Percentiles rank a stretch among this genome's conserved stretches.
Evolutionary conservation across 2,113 vertebrate genomes (phyloP).

Genomic region (Origma solitaria): DNA sequence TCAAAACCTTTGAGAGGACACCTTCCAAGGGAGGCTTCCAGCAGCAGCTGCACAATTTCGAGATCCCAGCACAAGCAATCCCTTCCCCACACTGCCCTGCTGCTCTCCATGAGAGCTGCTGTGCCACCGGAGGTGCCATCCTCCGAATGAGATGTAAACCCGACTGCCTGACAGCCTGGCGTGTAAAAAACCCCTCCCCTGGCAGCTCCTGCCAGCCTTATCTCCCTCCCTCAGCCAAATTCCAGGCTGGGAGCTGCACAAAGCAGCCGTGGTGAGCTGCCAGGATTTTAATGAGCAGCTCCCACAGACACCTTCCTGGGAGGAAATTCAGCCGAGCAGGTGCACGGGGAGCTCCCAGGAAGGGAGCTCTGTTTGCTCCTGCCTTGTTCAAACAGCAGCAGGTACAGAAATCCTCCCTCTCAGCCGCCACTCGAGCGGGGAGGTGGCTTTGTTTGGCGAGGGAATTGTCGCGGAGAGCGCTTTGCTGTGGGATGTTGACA

Average conservation of each 20-base stretch:
- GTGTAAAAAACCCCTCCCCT: not conserved
- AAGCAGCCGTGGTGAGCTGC: constrained; percentile 12
- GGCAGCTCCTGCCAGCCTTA: not conserved
- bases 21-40: not conserved
- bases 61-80: not conserved
- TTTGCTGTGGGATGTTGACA: constrained; percentile 26
- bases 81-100: not conserved
- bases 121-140: not conserved
- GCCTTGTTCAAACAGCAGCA: constrained; percentile 41
- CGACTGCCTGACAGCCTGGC: not conserved
- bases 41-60: not conserved
- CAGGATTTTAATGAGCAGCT: constrained; percentile 29
- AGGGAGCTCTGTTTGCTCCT: not conserved
- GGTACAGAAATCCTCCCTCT: not conserved
- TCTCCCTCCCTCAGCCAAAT: constrained; percentile 24
- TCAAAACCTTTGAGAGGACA: no score
- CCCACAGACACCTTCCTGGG: not conserved
- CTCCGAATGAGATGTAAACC: not conserved
- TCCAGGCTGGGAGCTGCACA: not conserved
- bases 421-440: not conserved
- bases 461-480: constrained; percentile 1
- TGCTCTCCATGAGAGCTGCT: not conserved
- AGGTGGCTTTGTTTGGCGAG: constrained; percentile 15
- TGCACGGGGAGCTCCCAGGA: not conserved
- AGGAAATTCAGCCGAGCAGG: not conserved